phyloP scores from a whole-genome alignment of 2,888 invertebrate genomes.

The Corbicula japonica region DNA sequence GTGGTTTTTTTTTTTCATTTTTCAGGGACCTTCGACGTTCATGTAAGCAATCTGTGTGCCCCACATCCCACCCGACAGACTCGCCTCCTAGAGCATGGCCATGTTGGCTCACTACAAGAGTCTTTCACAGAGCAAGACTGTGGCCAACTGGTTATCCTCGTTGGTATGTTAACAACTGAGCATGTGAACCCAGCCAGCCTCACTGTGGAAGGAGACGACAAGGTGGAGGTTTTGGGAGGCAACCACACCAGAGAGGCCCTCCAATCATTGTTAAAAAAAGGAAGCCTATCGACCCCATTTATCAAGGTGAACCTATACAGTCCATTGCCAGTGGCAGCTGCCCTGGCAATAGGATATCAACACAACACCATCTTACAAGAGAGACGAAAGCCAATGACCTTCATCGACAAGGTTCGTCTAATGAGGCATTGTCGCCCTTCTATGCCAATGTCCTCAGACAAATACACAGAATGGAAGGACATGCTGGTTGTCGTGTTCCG shows the following conservation, averaged over 20 bases:
- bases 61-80: too few species aligned
- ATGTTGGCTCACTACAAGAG: too few species aligned
- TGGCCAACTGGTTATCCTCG: background rate
- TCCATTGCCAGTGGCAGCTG: background rate
- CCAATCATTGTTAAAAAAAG: background rate
- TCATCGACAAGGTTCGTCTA: conserved; percentile 10
- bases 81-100: too few species aligned
- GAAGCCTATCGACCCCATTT: background rate
- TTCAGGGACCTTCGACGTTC: too few species aligned
- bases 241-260: conserved; percentile 9
- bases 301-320: conserved; percentile 6
- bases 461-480: conserved; percentile 1
- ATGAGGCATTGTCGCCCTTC: conserved; percentile 2
- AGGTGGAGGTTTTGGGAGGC: conserved; percentile 1
- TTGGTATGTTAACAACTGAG: too few species aligned
- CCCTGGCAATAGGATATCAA: conserved; percentile 8
- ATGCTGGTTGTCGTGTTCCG: conserved; percentile 2
- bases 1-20: too few species aligned
- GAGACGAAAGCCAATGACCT: conserved; percentile 1
- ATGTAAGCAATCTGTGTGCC: too few species aligned
- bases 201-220: background rate
- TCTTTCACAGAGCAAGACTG: too few species aligned
- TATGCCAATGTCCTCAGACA: background rate
- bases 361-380: conserved; percentile 8
- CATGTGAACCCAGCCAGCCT: too few species aligned